Percentiles rank a stretch among this genome's conserved stretches.
Conservation (phyloP, 2,888 invertebrate species). For the Noctua pronuba region DNA sequence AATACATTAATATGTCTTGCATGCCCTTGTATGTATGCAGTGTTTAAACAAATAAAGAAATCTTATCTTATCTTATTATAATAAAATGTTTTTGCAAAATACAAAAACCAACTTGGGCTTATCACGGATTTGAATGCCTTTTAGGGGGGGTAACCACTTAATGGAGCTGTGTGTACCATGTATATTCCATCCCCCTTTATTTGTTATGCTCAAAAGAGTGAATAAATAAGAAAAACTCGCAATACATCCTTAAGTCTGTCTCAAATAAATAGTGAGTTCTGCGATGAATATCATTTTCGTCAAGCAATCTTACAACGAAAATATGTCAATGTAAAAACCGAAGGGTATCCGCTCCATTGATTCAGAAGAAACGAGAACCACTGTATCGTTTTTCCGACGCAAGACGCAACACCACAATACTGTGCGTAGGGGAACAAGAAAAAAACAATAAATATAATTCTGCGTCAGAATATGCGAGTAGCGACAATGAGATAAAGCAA, state of each 20-base stretch:
- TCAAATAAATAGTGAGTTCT: constrained; percentile 64
- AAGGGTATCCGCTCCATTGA: constrained; percentile 56
- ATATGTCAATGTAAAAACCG: constrained; percentile 61
- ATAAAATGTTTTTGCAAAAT: too few species aligned
- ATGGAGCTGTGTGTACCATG: neutral
- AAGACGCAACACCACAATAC: constrained; percentile 8
- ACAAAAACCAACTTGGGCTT: too few species aligned
- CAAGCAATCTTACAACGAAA: constrained; percentile 55
- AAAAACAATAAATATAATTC: constrained; percentile 25
- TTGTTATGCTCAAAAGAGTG: constrained; percentile 71
- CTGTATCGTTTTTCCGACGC: constrained; percentile 40
- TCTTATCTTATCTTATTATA: too few species aligned
- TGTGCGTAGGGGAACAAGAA: neutral
- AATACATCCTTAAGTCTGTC: constrained; percentile 39
- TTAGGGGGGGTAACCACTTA: too few species aligned
- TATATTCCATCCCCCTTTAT: constrained; percentile 65
- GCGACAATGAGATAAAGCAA: constrained; percentile 1
- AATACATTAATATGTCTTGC: too few species aligned
- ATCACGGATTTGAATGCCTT: too few species aligned
- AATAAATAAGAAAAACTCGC: constrained; percentile 65
- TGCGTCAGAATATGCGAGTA: constrained; percentile 6
- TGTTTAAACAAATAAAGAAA: too few species aligned
- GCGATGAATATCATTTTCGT: constrained; percentile 64
- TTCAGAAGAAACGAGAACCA: constrained; percentile 46
- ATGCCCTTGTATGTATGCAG: too few species aligned